Conservation (phyloP, 2,888 invertebrate species). For the Gasteruption jaculator region DNA sequence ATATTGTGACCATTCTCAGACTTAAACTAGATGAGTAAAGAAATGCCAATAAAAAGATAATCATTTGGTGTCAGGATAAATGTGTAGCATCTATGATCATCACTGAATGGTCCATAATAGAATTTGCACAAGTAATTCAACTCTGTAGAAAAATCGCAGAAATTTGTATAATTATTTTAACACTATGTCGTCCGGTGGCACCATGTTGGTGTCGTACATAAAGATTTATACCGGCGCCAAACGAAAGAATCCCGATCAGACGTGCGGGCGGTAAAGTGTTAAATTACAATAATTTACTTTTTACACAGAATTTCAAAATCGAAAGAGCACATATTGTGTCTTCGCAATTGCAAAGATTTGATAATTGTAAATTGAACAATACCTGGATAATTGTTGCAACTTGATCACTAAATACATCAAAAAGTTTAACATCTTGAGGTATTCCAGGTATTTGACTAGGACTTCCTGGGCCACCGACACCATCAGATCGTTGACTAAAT, state of each 20-base stretch:
- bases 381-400: slow-evolving; percentile 93
- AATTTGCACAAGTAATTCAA: slow-evolving; percentile 3
- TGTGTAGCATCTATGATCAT: slow-evolving; percentile 39
- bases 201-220: too few species aligned
- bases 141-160: slow-evolving; percentile 1
- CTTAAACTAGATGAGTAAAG: slow-evolving; percentile 47
- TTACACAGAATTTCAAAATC: not conserved
- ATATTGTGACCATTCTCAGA: slow-evolving; percentile 34
- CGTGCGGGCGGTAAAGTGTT: too few species aligned
- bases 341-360: too few species aligned
- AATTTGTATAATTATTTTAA: too few species aligned
- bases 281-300: too few species aligned
- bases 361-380: slow-evolving; percentile 3
- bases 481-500: slow-evolving; percentile 74
- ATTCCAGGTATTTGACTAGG: slow-evolving; percentile 59
- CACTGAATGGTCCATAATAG: slow-evolving; percentile 26
- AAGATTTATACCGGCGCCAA: too few species aligned
- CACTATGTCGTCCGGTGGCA: too few species aligned
- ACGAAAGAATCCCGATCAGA: too few species aligned
- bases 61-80: slow-evolving; percentile 23
- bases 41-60: slow-evolving; percentile 15
- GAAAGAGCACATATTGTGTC: too few species aligned
- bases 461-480: slow-evolving; percentile 56
- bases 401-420: slow-evolving; percentile 97
- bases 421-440: slow-evolving; percentile 86